Percentiles rank a stretch among this genome's conserved stretches.
Conservation (phyloP, 2,797 vertebrate species). For the Acanthis flammea region DNA sequence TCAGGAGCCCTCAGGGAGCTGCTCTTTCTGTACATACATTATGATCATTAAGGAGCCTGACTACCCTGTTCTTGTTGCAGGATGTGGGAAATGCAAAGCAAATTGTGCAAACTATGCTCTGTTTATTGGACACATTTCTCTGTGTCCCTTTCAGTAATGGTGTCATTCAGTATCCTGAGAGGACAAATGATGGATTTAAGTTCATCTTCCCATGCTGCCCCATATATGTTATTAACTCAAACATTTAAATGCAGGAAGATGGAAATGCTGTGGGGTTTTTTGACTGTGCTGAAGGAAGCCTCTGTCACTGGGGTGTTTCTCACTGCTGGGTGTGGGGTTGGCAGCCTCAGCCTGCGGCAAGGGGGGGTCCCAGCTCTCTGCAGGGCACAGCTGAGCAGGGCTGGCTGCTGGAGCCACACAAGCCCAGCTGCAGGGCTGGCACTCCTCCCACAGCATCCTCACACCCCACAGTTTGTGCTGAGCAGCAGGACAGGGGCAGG, state of each 20-base stretch:
- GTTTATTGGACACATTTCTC: constrained; percentile 21
- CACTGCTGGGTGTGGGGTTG: background rate
- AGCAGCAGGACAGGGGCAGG: background rate
- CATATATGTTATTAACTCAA: background rate
- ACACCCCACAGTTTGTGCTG: background rate
- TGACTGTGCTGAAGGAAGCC: background rate
- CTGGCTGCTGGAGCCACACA: background rate
- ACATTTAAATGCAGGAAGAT: background rate
- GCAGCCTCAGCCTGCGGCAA: background rate
- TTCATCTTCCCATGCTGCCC: background rate
- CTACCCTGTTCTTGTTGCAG: constrained; percentile 1
- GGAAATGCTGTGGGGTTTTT: background rate
- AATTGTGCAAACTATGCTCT: constrained; percentile 3
- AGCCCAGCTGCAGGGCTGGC: background rate
- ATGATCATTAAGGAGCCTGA: constrained; percentile 38
- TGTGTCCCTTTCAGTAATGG: background rate
- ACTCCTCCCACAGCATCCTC: background rate
- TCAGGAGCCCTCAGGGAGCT: constrained; percentile 30
- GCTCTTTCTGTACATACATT: constrained; percentile 41
- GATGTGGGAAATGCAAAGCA: constrained; percentile 28
- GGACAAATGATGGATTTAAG: constrained; percentile 16
- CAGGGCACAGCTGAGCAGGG: background rate
- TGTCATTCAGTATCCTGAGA: background rate
- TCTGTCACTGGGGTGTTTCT: background rate
- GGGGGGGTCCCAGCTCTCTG: background rate